Conservation (phyloP, 2,888 invertebrate genomes). For the Caenorhabditis sp. region DNA sequence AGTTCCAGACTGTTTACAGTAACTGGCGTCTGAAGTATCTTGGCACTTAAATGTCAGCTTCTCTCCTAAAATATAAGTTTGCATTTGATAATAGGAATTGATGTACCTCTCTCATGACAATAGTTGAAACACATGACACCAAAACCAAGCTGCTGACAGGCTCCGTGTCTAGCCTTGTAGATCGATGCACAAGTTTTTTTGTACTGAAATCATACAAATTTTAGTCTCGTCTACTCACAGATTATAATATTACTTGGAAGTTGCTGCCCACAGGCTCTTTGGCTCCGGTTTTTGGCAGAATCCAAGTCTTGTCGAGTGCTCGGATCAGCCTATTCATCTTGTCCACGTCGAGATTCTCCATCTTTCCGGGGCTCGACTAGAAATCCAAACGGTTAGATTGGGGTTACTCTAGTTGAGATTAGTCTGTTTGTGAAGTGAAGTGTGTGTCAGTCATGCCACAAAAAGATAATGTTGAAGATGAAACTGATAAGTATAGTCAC, state of each 20-base stretch:
- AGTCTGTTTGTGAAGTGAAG: constrained; percentile 14
- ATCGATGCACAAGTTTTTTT: constrained; percentile 78
- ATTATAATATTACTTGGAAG: constrained; percentile 67
- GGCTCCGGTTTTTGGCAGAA: constrained; percentile 70
- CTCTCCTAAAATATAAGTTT: constrained; percentile 65
- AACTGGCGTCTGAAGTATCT: constrained; percentile 74
- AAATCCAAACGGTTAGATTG: constrained; percentile 13
- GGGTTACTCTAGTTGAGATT: background rate
- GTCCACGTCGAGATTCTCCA: constrained; percentile 71
- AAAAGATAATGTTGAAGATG: too few relatives aligned
- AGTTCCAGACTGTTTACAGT: constrained; percentile 72
- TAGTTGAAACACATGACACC: constrained; percentile 79
- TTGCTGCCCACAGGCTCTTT: constrained; percentile 77
- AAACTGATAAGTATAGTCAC: constrained; percentile 20
- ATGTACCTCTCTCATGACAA: constrained; percentile 73
- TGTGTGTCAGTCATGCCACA: constrained; percentile 29
- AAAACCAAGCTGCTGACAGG: constrained; percentile 77
- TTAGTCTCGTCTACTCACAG: background rate
- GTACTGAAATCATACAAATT: constrained; percentile 67
- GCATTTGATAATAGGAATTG: background rate
- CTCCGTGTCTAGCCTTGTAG: constrained; percentile 76
- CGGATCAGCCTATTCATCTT: constrained; percentile 70
- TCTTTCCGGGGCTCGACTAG: constrained; percentile 65
- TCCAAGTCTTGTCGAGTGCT: constrained; percentile 76
- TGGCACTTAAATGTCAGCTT: constrained; percentile 74